Conservation (phyloP, 2,888 invertebrate genomes). For the Pherbina coryleti region DNA sequence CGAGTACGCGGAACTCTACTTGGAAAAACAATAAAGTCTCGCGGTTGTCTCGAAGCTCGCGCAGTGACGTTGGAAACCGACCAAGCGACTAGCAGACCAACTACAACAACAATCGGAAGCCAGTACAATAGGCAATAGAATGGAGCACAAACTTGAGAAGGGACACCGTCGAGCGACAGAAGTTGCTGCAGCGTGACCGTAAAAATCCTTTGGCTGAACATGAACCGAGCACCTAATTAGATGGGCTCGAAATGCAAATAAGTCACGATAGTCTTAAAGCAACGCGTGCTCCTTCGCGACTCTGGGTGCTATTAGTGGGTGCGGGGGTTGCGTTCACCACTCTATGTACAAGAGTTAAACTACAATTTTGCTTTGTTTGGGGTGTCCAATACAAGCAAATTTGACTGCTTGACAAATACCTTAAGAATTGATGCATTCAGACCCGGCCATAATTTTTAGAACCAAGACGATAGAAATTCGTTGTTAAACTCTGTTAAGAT, state of each 20-base stretch:
- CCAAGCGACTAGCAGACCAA: constrained; percentile 43
- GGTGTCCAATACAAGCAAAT: background rate
- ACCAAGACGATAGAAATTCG: no score
- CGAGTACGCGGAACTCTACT: constrained; percentile 9
- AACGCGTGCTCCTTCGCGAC: background rate
- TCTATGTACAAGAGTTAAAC: background rate
- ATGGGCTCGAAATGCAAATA: constrained; percentile 56
- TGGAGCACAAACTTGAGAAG: constrained; percentile 24
- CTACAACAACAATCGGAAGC: constrained; percentile 32
- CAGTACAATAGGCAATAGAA: constrained; percentile 26
- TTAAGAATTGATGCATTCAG: constrained; percentile 12
- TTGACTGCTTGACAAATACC: background rate
- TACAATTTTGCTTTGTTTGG: background rate
- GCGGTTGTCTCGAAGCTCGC: constrained; percentile 44
- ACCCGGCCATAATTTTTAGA: background rate
- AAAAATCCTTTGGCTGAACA: constrained; percentile 28
- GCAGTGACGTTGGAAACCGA: constrained; percentile 39
- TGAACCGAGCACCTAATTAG: constrained; percentile 36
- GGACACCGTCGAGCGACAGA: constrained; percentile 3
- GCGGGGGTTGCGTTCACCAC: background rate
- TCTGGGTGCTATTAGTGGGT: background rate
- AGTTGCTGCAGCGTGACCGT: constrained; percentile 14
- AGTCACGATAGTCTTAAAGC: constrained; percentile 59
- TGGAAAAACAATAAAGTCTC: constrained; percentile 50
- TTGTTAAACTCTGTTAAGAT: background rate